These are phyloP conservation scores for Spodoptera litura DNA, from an alignment of 1,140 invertebrate species.

Conservation along the genomic window DNA sequence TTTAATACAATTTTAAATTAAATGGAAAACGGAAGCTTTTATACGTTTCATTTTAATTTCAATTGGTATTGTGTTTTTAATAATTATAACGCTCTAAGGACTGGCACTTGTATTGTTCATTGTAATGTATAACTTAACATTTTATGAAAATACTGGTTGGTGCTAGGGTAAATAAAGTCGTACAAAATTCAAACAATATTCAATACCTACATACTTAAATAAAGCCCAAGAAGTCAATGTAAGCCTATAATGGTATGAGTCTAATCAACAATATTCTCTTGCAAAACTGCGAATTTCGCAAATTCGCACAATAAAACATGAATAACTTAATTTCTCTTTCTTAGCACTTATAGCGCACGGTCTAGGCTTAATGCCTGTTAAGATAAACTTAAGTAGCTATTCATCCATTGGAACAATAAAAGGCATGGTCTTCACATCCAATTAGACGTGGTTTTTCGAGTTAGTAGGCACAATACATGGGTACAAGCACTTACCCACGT, in stretches of 20 bases:
- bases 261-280: too few relatives aligned
- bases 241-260: too few relatives aligned
- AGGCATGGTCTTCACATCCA: conserved; percentile 18
- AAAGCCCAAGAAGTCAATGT: too few relatives aligned
- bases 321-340: conserved; percentile 23
- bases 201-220: too few relatives aligned
- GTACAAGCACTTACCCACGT: conserved; percentile 1
- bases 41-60: conserved; percentile 13
- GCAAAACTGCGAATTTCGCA: neutral
- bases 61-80: conserved; percentile 30
- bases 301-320: conserved; percentile 2
- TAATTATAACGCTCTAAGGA: neutral
- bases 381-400: conserved; percentile 21
- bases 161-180: too few relatives aligned
- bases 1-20: conserved; percentile 24
- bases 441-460: conserved; percentile 9
- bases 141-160: too few relatives aligned
- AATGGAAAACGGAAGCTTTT: conserved; percentile 17
- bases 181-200: too few relatives aligned
- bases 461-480: conserved; percentile 14
- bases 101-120: neutral
- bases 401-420: conserved; percentile 29
- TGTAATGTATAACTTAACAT: neutral
- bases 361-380: neutral
- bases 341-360: neutral